phyloP scores from a whole-genome alignment of 1,140 invertebrate species.

The Bilobella aurantiaca region DNA sequence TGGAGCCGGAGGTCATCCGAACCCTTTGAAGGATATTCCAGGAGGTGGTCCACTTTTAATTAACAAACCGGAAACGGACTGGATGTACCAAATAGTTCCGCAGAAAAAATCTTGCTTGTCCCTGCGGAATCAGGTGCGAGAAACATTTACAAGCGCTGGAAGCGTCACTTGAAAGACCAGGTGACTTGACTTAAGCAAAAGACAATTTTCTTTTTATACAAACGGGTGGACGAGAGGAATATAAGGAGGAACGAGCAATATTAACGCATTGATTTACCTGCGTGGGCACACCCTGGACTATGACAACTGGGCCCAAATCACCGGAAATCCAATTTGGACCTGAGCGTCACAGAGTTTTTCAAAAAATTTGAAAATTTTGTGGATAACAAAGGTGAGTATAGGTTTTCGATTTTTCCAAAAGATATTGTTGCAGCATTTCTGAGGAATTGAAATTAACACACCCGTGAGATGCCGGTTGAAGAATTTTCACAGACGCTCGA shows the following conservation, averaged over 20 bases:
- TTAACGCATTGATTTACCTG: constrained; percentile 57
- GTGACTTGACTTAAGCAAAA: background rate
- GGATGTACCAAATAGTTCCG: constrained; percentile 45
- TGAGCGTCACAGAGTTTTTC: constrained; percentile 61
- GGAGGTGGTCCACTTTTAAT: constrained; percentile 27
- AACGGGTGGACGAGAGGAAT: background rate
- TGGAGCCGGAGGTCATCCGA: constrained; percentile 45
- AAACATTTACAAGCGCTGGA: background rate
- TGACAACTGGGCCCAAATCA: constrained; percentile 57
- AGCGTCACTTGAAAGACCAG: background rate
- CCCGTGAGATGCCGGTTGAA: background rate
- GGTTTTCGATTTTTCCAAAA: background rate
- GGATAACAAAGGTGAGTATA: background rate
- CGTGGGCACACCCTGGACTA: constrained; percentile 54
- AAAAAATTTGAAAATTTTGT: constrained; percentile 45
- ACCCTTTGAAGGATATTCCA: constrained; percentile 33
- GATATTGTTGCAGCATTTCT: background rate
- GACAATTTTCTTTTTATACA: background rate
- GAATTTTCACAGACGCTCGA: background rate
- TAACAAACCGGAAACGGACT: constrained; percentile 40
- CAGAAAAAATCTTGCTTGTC: constrained; percentile 35
- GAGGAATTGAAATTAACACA: background rate
- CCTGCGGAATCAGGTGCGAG: background rate
- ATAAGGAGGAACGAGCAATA: background rate
- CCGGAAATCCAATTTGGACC: constrained; percentile 77